Evolutionary conservation across 2,888 invertebrate genomes (phyloP).

Genomic region (Buathra laborator): DNA sequence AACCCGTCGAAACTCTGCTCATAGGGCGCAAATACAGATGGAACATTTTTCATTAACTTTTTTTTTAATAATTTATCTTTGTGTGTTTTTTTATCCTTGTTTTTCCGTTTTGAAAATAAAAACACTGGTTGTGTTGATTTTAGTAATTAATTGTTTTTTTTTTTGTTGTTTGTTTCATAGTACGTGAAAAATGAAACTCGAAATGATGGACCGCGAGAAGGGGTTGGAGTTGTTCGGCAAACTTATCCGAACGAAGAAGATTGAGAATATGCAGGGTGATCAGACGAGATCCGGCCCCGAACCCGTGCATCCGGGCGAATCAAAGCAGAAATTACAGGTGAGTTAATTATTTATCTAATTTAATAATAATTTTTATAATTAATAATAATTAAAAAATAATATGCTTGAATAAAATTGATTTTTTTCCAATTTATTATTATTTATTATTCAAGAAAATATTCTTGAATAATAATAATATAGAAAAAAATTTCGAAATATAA

Average conservation of each 20-base stretch:
- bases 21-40: background rate
- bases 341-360: constrained; percentile 75
- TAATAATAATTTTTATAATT: too few species aligned
- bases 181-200: constrained; percentile 86
- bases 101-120: too few species aligned
- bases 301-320: constrained; percentile 85
- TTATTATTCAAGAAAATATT: too few species aligned
- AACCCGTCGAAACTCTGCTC: background rate
- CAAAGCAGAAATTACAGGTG: constrained; percentile 92
- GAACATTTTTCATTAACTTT: background rate
- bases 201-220: constrained; percentile 88
- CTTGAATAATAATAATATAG: too few species aligned
- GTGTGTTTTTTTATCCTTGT: too few species aligned
- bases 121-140: background rate
- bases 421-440: too few species aligned
- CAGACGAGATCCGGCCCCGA: constrained; percentile 82
- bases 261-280: constrained; percentile 89
- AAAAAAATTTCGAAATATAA: too few species aligned
- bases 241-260: constrained; percentile 94
- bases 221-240: constrained; percentile 93
- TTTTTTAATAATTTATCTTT: background rate
- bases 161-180: constrained; percentile 45
- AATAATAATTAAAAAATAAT: too few species aligned
- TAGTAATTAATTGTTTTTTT: background rate
- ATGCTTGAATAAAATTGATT: too few species aligned